Conservation (phyloP, 2,888 invertebrate species). For the Seira musarum region DNA sequence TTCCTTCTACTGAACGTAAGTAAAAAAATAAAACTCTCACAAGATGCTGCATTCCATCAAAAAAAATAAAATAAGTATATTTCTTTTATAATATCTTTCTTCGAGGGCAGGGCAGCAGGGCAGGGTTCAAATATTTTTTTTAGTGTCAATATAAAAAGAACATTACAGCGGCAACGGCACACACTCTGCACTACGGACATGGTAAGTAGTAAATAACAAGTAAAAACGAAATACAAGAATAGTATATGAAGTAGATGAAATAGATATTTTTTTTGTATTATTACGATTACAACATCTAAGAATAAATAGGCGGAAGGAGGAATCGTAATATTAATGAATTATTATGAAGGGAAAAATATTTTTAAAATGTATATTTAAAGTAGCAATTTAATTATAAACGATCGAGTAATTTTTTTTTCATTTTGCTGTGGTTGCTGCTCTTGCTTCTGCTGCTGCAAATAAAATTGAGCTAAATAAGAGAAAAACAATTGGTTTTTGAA, state of each 20-base stretch:
- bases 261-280: too few species aligned
- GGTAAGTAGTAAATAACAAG: constrained; percentile 16
- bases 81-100: background rate
- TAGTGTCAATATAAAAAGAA: background rate
- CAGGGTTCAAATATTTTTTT: background rate
- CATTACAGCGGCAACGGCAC: background rate
- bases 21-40: too few species aligned
- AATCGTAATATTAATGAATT: background rate
- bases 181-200: background rate
- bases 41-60: constrained; percentile 15
- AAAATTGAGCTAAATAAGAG: background rate
- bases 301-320: too few species aligned
- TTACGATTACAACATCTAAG: too few species aligned
- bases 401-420: too few species aligned
- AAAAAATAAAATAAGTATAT: background rate
- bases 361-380: background rate
- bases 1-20: background rate
- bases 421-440: constrained; percentile 1
- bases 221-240: background rate
- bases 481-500: background rate
- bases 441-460: constrained; percentile 12
- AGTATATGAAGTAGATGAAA: too few species aligned
- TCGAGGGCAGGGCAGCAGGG: constrained; percentile 9
- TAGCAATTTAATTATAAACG: too few species aligned
- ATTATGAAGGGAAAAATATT: background rate